Evolutionary conservation across 2,888 invertebrate genomes (phyloP).

Genomic region (Diaperis boleti): DNA sequence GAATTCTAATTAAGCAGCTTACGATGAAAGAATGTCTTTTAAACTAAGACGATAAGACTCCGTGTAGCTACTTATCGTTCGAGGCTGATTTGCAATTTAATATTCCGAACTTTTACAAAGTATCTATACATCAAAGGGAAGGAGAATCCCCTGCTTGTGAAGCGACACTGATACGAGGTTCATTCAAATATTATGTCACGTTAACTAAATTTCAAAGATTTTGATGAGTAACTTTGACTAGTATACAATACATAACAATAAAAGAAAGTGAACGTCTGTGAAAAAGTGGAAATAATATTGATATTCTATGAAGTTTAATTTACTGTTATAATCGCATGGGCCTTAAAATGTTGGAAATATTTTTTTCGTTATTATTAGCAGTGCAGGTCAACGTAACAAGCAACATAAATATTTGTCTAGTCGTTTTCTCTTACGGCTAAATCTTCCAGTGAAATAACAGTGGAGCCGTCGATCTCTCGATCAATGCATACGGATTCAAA

Average conservation of each 20-base stretch:
- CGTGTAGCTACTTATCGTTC: slow-evolving; percentile 53
- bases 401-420: slow-evolving; percentile 47
- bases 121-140: slow-evolving; percentile 46
- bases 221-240: slow-evolving; percentile 15
- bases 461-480: slow-evolving; percentile 42
- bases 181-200: slow-evolving; percentile 28
- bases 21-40: slow-evolving; percentile 53
- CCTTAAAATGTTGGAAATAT: too few relatives aligned
- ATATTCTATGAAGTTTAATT: too few relatives aligned
- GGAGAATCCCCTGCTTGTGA: slow-evolving; percentile 27
- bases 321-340: slow-evolving; percentile 36
- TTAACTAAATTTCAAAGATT: slow-evolving; percentile 15
- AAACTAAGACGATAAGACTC: slow-evolving; percentile 51
- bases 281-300: too few relatives aligned
- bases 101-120: slow-evolving; percentile 56
- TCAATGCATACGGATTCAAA: slow-evolving; percentile 43
- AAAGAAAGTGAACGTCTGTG: slow-evolving; percentile 6
- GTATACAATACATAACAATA: background rate
- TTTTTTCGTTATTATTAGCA: too few relatives aligned
- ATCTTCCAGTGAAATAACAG: slow-evolving; percentile 44
- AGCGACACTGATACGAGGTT: slow-evolving; percentile 32
- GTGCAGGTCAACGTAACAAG: slow-evolving; percentile 42
- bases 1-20: slow-evolving; percentile 60
- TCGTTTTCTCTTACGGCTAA: slow-evolving; percentile 44
- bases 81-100: slow-evolving; percentile 59